These are phyloP conservation scores for Chamaetylas fuelleborni DNA, from an alignment of 2,113 vertebrate genomes.

Conservation along the genomic window DNA sequence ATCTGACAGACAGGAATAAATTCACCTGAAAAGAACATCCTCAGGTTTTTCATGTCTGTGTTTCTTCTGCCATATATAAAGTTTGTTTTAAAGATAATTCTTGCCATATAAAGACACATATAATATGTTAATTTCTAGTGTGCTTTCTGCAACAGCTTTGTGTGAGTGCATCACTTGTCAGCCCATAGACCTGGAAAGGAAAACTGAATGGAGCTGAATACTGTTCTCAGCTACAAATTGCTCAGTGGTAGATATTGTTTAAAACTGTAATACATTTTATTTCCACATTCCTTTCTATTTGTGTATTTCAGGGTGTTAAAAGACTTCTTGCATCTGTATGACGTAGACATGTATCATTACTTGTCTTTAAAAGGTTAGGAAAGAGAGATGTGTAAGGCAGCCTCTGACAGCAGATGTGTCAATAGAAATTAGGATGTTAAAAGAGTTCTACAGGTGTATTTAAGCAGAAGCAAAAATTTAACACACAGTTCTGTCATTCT, in stretches of 20 bases:
- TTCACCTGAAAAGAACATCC: neutral
- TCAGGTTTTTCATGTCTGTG: neutral
- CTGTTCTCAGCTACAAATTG: neutral
- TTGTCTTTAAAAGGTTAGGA: neutral
- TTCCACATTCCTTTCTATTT: neutral
- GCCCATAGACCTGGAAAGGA: neutral
- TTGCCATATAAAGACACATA: neutral
- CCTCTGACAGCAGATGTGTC: neutral
- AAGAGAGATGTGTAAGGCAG: neutral
- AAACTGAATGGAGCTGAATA: neutral
- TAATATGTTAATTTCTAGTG: neutral
- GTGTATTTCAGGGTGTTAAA: neutral
- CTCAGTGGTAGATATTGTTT: neutral
- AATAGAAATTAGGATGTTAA: neutral
- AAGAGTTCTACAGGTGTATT: neutral
- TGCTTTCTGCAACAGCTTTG: neutral
- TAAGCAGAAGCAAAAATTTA: neutral
- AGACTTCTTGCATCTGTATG: neutral
- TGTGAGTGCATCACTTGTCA: neutral
- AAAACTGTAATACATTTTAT: neutral
- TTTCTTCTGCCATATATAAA: neutral
- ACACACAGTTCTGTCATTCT: neutral
- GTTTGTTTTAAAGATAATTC: neutral
- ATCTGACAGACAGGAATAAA: neutral
- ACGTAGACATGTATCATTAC: neutral